phyloP scores from a whole-genome alignment of 1,140 invertebrate species.

The Teleogryllus occipitalis region DNA sequence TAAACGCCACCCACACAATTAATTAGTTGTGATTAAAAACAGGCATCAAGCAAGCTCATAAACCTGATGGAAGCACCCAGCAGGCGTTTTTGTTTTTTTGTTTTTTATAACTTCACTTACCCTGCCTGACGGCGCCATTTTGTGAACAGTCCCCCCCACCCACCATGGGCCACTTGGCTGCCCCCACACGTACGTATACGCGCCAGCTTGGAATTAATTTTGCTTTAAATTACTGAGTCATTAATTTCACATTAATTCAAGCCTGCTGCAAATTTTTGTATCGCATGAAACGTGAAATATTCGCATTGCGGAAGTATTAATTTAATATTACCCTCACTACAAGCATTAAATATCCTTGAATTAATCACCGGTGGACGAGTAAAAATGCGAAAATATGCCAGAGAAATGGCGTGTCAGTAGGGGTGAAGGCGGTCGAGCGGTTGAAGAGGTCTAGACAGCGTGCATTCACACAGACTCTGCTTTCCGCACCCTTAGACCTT shows the following conservation, averaged over 20 bases:
- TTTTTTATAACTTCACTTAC: neutral
- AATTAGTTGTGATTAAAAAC: neutral
- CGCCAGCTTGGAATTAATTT: neutral
- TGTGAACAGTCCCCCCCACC: too few relatives aligned
- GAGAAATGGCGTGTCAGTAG: too few relatives aligned
- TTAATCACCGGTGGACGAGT: too few relatives aligned
- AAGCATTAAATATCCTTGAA: neutral
- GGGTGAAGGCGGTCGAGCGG: too few relatives aligned
- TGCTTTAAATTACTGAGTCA: neutral
- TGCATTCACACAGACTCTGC: too few relatives aligned
- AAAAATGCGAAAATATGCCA: too few relatives aligned
- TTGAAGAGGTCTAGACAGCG: too few relatives aligned
- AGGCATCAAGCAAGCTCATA: neutral
- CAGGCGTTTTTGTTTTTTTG: neutral
- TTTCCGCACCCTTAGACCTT: too few relatives aligned
- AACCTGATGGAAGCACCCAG: neutral
- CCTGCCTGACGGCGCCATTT: too few relatives aligned
- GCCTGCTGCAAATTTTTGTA: neutral
- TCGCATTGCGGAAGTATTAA: neutral
- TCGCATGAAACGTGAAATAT: neutral
- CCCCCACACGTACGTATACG: neutral
- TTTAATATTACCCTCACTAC: neutral
- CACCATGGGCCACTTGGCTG: too few relatives aligned
- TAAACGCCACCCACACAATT: neutral
- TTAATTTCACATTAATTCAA: neutral